Base-by-base conservation (phyloP, 1,140 invertebrate genomes). In the Cephus cinctus region DNA sequence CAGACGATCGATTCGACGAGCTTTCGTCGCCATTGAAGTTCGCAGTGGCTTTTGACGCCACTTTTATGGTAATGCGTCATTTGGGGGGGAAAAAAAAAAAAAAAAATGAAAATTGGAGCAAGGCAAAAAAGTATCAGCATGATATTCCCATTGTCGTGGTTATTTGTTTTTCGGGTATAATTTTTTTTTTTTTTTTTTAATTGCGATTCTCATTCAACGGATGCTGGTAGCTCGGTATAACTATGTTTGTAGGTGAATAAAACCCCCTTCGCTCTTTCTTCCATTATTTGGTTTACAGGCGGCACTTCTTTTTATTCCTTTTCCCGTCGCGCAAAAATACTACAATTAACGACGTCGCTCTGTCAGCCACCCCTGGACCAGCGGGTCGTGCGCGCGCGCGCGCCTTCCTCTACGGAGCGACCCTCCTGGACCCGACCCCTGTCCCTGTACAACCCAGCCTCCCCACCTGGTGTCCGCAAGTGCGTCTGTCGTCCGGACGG, bases 281-380 rank as follows among this genome's bases (percentile, higher is more conserved):
- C 9, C 9, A 30, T 12, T 30, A 8, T 30, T 30, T 12, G 8
- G 1, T n/a, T n/a, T n/a, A 30, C 27, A 30, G 16, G 35, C 35
- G 35, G 9, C 16, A 9, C 35, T 36, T 36, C 16, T 36, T 9
- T 15, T 12, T 15, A 9, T 12, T 41, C 20, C 12, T 11, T 1
- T 14, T 14, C 22, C 18, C 39, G 39, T 20, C 15, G 18, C 39
- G 39, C 22, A 41, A 41, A 41, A 41, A 41, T 41, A 41, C 39
- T 41, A 41, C 39, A 23, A 41, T 41, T 41, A 41, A 41, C 39
- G 39, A 4, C 39, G 39, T 41, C 18, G 39, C 20, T n/a, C n/a
- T 27, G 25, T 27, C 25, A 27, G 25, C 25, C 25, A 27, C 25
- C 25, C 25, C 39, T 20, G 2, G n/a, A n/a, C 16, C 6, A 41